Base-by-base conservation (phyloP, 1,140 invertebrate genomes). In the Archivesica marissinica region DNA sequence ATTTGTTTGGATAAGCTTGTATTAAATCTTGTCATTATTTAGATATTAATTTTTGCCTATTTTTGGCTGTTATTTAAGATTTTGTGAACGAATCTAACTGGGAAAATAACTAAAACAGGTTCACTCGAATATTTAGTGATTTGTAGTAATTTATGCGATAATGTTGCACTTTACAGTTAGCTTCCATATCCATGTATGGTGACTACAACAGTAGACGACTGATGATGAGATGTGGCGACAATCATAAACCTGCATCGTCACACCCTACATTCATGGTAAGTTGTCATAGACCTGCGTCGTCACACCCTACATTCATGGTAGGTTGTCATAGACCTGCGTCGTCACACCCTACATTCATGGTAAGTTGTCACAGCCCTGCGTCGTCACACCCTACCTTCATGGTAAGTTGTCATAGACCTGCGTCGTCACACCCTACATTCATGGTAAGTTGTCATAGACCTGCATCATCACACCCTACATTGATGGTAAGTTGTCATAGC, bases 171-270 rank as follows among this genome's bases (percentile, higher is more conserved):
- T 80, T 68, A 28, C 56, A 66, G 54, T 4, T 80, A 20, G 61
- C 20, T 25, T 81, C 64, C 3, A 23, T 54, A 33, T 68, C 35
- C 50, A n/a, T 70, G 28, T 66, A 15, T 81, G 61, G 47, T 28
- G 41, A 56, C 33, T 81, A 30, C 44, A 35, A 23, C 52, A 70
- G 44, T 20, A 72, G 35, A 72, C 17, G 64, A 17, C 17, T 72
- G 13, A 59, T 72, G 64, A 82, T 56, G 17, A 75, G 68, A 17
- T 28, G 25, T 30, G 28, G 41, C 13, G 11, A 50, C 2, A 33
- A 30, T 23, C 30, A 30, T 1, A 13, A 30, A n/a, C 20, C 15
- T 0, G 20, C 39, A 1, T 35, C 28, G 9, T 66, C 61, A 2
- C 33, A 30, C 7, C 68, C 68, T 23, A 44, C 50, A 7, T 25